Base-by-base conservation (phyloP, 2,888 invertebrate genomes). In the Scrobipalpa costella region DNA sequence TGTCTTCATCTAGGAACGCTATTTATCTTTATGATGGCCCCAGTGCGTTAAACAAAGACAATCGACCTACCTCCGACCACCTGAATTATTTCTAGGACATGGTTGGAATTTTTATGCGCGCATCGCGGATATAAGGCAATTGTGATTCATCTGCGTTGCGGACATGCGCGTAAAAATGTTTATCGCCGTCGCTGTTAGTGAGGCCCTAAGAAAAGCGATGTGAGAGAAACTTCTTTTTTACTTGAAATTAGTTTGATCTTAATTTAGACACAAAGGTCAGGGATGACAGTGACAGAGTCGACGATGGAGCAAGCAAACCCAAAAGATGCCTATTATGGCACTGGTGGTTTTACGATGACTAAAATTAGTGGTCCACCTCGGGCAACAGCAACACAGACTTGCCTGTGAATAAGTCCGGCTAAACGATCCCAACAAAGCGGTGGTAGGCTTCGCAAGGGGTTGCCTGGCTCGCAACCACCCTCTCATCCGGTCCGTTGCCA, bases 131-230 rank as follows among this genome's bases (percentile, higher is more conserved):
- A 72, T 74, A 69, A 71, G 71, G 68, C 69, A 73, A 75, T 77
- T 77, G 73, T 76, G 73, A 79, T 77, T 78, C 74, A 75, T 76
- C 72, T 74, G 71, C 66, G 66, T 64, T 68, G 73, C 69, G 69
- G 71, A 74, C 71, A 73, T 67, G 70, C 69, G 66, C 71, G 68
- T 79, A n/a, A 77, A 74, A 80, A 79, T 75, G 75, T 78, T 80
- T 78, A 79, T 77, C 69, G 69, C 63, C 59, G 57, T 66, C 65
- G 68, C 63, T 64, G 67, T n/a, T n/a, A 61, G 63, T 68, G 47
- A 44, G 70, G 73, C 69, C 63, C 67, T 40, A 55, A 66, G 64
- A 65, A 7, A 61, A 66, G 68, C 66, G 59, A 13, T 13, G 5
- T 11, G 57, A 61, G 63, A 61, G 65, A 61, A 21, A n/a, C 21